Evolutionary conservation across 2,888 invertebrate genomes (phyloP), one percentile per base, ranked within the genome.

Genomic region (Aphrophora alni): DNA sequence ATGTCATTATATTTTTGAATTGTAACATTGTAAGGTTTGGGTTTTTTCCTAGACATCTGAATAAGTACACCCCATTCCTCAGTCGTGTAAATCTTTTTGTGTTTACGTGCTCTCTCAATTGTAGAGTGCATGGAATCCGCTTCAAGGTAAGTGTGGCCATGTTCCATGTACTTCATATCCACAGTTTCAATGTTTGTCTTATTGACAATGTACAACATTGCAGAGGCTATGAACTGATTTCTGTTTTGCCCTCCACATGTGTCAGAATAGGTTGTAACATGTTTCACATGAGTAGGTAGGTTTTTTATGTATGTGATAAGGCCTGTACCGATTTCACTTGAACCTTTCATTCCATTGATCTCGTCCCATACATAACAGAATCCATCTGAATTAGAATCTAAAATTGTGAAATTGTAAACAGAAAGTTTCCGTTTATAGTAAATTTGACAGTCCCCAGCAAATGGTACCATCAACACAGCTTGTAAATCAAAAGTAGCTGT

Each of bases 121-220:
- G 82, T 82, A 0, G 82, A 75, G 77, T 85, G 84, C 82, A 84
- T 84, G 0, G 79, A 75, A 74, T 84, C 83, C 27, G 70, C 73
- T 51, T 84, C 83, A 33, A 83, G 72, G 28, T 79, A 83, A 0
- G 80, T 82, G 75, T 85, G 84, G 10, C 84, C 84, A 28, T 82
- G 80, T 79, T 85, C 84, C 82, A 84, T 83, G 75, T 80, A 84
- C 74, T 86, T 85, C n/a, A 84, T 77, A 77, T 85, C 84, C n/a
- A 85, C 80, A 25, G 75, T 79, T 38, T 82, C 27, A 17, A 85
- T 81, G 21, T 78, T 70, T 68, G 77, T 81, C 10, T 71, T 82
- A 44, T 85, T 82, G 0, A 84, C 84, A 33, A 83, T 82, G 80
- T 72, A 83, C 7, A 85, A 51, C 81, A 85, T 74, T 14, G 82